These are phyloP conservation scores for Beris morrisii DNA, from an alignment of 2,888 invertebrate genomes.

Conservation along the genomic window DNA sequence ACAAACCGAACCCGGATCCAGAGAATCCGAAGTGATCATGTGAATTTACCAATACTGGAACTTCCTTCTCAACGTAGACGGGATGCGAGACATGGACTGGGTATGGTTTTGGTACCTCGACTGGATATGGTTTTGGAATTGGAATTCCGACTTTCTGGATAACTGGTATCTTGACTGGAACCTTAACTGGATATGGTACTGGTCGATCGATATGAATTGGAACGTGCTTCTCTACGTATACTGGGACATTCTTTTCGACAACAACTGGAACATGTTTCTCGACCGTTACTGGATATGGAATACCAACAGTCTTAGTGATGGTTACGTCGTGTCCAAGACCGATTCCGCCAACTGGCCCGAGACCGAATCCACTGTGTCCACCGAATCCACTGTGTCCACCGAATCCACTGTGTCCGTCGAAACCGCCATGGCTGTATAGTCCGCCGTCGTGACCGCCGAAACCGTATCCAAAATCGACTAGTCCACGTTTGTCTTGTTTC, in stretches of 20 bases:
- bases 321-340: constrained; percentile 30
- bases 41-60: constrained; percentile 14
- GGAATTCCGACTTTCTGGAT: constrained; percentile 25
- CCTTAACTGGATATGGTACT: constrained; percentile 31
- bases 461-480: constrained; percentile 34
- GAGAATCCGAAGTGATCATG: constrained; percentile 5
- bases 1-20: constrained; percentile 4
- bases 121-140: constrained; percentile 30
- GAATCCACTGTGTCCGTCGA: constrained; percentile 18
- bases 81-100: constrained; percentile 27
- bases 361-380: constrained; percentile 16
- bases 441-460: constrained; percentile 29
- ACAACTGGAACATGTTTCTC: constrained; percentile 35
- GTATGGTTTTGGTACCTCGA: constrained; percentile 28
- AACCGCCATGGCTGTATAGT: constrained; percentile 29
- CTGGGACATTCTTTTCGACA: constrained; percentile 35
- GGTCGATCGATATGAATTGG: constrained; percentile 35
- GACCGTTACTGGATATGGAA: constrained; percentile 32
- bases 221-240: constrained; percentile 34
- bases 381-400: constrained; percentile 3
- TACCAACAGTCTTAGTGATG: constrained; percentile 34
- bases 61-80: constrained; percentile 28
- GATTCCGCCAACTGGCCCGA: not conserved
- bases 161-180: constrained; percentile 27
- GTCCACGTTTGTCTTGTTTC: constrained; percentile 37